Evolutionary conservation across 1,140 invertebrate species (phyloP).

Genomic region (Monomorium pharaonis): DNA sequence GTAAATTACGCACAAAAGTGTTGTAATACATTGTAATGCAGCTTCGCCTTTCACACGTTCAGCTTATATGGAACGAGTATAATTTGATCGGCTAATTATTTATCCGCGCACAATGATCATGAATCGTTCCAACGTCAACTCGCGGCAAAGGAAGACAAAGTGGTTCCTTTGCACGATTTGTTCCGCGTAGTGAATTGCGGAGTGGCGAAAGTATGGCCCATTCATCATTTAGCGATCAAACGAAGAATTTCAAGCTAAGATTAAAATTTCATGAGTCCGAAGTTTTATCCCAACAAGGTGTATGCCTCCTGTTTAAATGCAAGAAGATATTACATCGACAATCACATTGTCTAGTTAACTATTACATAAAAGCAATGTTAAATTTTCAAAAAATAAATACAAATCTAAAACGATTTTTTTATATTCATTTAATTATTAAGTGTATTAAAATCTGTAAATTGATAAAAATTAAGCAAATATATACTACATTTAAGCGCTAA

Average conservation of each 20-base stretch:
- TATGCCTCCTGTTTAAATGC: not conserved
- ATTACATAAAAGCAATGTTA: not conserved
- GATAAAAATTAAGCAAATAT: not conserved
- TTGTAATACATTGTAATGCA: slow-evolving; percentile 14
- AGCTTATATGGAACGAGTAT: slow-evolving; percentile 2
- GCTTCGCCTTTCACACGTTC: not conserved
- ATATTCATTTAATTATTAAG: not conserved
- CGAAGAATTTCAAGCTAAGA: slow-evolving; percentile 13
- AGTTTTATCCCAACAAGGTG: not conserved
- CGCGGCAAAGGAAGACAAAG: slow-evolving; percentile 7
- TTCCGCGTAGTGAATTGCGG: not conserved
- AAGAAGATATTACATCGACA: not conserved
- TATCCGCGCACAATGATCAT: slow-evolving; percentile 15
- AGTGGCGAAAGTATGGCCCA: slow-evolving; percentile 7
- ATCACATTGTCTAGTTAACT: not conserved
- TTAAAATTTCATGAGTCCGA: slow-evolving; percentile 47
- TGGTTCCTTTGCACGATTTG: not conserved
- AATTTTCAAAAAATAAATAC: not conserved
- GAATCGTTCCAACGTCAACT: not conserved
- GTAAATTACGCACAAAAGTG: not conserved
- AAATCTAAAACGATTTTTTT: not conserved
- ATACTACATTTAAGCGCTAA: not conserved
- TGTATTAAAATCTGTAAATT: not conserved
- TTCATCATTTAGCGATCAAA: slow-evolving; percentile 31
- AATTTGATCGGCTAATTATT: slow-evolving; percentile 22